Conservation (phyloP, 2,797 vertebrate genomes). For the Ctenochaetus hawaiiensis region DNA sequence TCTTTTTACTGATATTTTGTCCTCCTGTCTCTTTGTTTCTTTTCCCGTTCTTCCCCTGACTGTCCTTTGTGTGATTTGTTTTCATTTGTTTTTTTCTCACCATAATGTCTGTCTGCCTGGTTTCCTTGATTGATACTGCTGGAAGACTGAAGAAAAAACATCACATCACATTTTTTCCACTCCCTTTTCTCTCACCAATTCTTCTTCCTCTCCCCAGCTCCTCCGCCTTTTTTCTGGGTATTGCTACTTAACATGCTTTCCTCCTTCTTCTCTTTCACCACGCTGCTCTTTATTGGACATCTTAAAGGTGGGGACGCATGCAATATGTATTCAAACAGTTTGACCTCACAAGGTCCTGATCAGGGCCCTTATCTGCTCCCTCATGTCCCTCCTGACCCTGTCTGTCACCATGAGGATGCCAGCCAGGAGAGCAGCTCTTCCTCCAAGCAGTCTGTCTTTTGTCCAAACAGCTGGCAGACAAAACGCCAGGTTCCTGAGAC, state of each 20-base stretch:
- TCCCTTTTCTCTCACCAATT: constrained; percentile 23
- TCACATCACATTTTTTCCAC: constrained; percentile 11
- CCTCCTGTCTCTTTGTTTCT: not conserved
- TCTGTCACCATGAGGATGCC: constrained; percentile 61
- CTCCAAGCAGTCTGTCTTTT: constrained; percentile 88
- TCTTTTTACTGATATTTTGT: not conserved
- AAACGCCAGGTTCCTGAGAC: constrained; percentile 88
- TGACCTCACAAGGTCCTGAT: constrained; percentile 89
- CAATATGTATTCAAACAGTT: constrained; percentile 90
- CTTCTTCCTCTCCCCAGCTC: constrained; percentile 38
- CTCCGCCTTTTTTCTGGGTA: constrained; percentile 36
- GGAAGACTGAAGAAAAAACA: constrained; percentile 30
- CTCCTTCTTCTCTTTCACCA: constrained; percentile 88
- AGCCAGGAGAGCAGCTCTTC: constrained; percentile 84
- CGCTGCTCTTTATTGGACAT: constrained; percentile 92
- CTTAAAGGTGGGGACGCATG: constrained; percentile 95
- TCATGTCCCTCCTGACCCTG: constrained; percentile 59
- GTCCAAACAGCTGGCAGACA: constrained; percentile 92
- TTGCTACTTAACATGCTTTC: constrained; percentile 68
- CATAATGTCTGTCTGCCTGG: constrained; percentile 22
- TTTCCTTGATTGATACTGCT: constrained; percentile 24
- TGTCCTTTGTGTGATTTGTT: constrained; percentile 4
- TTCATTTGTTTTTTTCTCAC: constrained; percentile 34
- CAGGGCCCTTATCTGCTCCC: constrained; percentile 83
- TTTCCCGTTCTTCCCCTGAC: not conserved